Evolutionary conservation across 2,113 vertebrate species (phyloP), one percentile per base, ranked within the genome.

Genomic region (Ciconia boyciana): DNA sequence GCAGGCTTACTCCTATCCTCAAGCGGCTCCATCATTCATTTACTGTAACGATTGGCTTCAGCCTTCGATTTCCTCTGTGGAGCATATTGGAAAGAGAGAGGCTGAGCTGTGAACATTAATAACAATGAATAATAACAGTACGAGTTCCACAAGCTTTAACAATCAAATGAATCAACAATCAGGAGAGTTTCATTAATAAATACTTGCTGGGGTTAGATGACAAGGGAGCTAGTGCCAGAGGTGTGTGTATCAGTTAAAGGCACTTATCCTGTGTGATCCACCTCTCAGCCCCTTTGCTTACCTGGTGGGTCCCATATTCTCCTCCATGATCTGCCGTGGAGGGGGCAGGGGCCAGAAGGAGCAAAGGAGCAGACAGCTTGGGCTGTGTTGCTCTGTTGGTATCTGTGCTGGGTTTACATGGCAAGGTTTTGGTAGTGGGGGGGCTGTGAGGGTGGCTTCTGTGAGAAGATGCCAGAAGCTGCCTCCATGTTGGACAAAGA

Each of bases 91-190:
- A 90, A 93, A 77, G 87, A 90, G 91, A 89, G 81, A 88, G 91
- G 84, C 91, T 80, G 91, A 83, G 43, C 81, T 93, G 87, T 66
- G 89, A 94, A 51, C 95, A 93, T 97, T 95, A 91, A 95, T 97
- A 97, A 97, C 58, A 94, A 64, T 96, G 94, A 97, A 58, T 95
- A 95, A 96, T 96, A 95, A 86, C 62, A 28, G 77, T 36, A 51
- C 2, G 7, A 88, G 91, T 94, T 95, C 66, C 95, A 95, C 95
- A 91, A 93, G 89, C 91, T 95, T 94, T 95, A 95, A 66, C 93
- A 96, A 88, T 96, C 87, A 91, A 95, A 97, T 91, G 78, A 93
- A 91, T 95, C 96, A 94, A 87, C 75, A 88, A 11, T 81, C 84
- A 78, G 62, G 54, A 69, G 52, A 58, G 70, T 70, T 95, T 94